These are phyloP conservation scores for Empis stercorea DNA, from an alignment of 2,888 invertebrate genomes.

Conservation along the genomic window DNA sequence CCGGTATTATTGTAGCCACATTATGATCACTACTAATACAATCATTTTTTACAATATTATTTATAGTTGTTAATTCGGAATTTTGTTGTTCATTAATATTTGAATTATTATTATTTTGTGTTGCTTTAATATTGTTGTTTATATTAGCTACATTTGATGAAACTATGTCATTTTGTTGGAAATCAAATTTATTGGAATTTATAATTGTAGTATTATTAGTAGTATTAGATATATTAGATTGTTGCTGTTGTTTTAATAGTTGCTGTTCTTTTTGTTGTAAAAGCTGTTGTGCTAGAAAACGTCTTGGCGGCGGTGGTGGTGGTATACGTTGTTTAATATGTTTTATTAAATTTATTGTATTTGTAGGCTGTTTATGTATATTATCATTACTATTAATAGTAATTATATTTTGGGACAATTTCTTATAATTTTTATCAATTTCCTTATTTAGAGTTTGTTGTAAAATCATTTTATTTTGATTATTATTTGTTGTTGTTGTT, in stretches of 20 bases:
- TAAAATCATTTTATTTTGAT: background rate
- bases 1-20: too few species aligned
- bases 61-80: background rate
- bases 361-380: background rate
- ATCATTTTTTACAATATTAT: background rate
- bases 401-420: background rate
- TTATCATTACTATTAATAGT: too few species aligned
- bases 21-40: too few species aligned
- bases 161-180: too few species aligned
- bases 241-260: background rate
- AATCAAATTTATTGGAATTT: too few species aligned
- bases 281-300: background rate
- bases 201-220: too few species aligned
- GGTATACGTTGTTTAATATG: background rate
- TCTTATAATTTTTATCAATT: background rate
- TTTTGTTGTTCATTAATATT: too few species aligned
- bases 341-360: background rate
- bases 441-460: background rate
- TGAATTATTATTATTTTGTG: too few species aligned
- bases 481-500: background rate
- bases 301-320: slow-evolving; percentile 1
- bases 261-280: background rate
- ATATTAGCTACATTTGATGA: too few species aligned
- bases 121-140: too few species aligned
- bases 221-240: background rate